These are phyloP conservation scores for Onthophagus taurus DNA, from an alignment of 1,140 invertebrate genomes.

Conservation along the genomic window DNA sequence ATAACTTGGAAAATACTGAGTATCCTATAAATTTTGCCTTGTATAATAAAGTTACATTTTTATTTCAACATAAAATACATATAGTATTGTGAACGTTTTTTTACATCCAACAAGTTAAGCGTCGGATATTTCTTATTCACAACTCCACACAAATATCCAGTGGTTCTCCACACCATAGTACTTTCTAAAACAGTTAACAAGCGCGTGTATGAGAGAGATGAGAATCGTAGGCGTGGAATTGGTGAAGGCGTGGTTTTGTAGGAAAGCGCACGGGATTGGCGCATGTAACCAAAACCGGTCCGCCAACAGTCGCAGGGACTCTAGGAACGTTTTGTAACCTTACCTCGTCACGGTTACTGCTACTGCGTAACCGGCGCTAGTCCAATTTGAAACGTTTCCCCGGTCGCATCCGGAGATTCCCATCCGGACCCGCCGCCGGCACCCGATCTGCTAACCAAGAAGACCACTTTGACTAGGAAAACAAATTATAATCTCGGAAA, in stretches of 20 bases:
- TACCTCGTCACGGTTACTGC: not conserved
- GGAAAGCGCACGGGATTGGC: slow-evolving; percentile 21
- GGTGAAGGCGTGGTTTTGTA: not conserved
- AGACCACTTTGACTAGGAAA: not conserved
- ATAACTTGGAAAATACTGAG: too few relatives aligned
- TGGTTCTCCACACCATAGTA: too few relatives aligned
- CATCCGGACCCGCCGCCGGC: not conserved
- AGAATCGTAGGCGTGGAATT: too few relatives aligned
- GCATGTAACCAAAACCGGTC: slow-evolving; percentile 22
- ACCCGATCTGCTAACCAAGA: not conserved
- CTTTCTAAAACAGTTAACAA: too few relatives aligned
- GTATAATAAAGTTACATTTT: too few relatives aligned
- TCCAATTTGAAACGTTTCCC: not conserved
- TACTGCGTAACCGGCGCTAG: not conserved
- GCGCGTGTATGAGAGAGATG: too few relatives aligned
- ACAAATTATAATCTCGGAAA: slow-evolving; percentile 1
- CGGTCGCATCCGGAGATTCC: not conserved
- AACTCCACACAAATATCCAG: too few relatives aligned
- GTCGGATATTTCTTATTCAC: too few relatives aligned
- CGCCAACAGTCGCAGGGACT: slow-evolving; percentile 32
- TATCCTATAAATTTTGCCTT: too few relatives aligned
- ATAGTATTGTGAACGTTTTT: too few relatives aligned
- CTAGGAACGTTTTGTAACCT: slow-evolving; percentile 30
- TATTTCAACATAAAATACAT: too few relatives aligned
- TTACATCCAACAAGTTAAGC: too few relatives aligned